A percentile compares a stretch with the other conserved stretches of the same genome.
phyloP scores from a whole-genome alignment of 2,888 invertebrate genomes.

The Lepidocyrtinus sp. region DNA sequence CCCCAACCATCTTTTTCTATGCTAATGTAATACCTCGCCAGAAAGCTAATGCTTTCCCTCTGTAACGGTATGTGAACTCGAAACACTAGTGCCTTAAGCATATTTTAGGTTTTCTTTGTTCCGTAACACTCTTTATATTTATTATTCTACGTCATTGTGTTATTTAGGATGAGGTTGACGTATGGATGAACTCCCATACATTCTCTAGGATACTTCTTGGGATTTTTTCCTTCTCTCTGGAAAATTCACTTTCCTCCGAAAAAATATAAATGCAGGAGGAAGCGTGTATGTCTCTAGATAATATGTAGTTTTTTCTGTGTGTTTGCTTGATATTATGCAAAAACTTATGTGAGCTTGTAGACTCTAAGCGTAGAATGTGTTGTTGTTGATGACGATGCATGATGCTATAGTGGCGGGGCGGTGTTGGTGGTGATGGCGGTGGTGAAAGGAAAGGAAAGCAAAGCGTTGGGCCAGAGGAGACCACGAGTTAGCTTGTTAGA shows the following conservation, averaged over 20 bases:
- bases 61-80: no score
- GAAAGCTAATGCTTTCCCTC: not conserved
- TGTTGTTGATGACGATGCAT: conserved; percentile 13
- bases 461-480: conserved; percentile 59
- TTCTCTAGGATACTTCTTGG: conserved; percentile 6
- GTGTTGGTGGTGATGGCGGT: conserved; percentile 32
- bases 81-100: no score
- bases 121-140: conserved; percentile 27
- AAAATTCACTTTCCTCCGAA: conserved; percentile 5
- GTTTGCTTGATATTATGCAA: conserved; percentile 7
- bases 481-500: conserved; percentile 61
- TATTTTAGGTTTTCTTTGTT: conserved; percentile 19
- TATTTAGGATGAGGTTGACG: conserved; percentile 39
- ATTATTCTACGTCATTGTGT: conserved; percentile 39
- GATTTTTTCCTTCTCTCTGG: not conserved
- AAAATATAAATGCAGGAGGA: not conserved
- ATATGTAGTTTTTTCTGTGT: conserved; percentile 10
- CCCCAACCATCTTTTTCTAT: conserved; percentile 47
- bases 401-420: conserved; percentile 23
- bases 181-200: conserved; percentile 23
- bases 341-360: not conserved
- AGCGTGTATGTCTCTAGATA: not conserved
- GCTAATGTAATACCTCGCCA: conserved; percentile 40
- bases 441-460: conserved; percentile 58
- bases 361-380: not conserved